These are phyloP conservation scores for Arion vulgaris DNA, from an alignment of 1,140 invertebrate species.

Conservation along the genomic window DNA sequence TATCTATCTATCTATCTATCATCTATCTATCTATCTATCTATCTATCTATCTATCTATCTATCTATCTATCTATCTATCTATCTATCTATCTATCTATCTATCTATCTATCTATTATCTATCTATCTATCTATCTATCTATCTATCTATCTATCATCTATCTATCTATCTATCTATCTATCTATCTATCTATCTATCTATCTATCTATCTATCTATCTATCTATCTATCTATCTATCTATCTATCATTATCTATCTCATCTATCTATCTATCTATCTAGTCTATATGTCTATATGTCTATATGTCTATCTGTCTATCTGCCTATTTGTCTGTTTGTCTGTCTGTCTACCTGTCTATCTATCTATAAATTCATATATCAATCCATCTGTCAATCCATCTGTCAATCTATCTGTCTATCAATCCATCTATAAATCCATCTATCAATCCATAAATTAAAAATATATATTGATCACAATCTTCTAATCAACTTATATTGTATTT, in stretches of 20 bases:
- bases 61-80: neutral
- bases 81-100: neutral
- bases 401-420: too few relatives aligned
- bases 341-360: neutral
- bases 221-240: too few relatives aligned
- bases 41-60: neutral
- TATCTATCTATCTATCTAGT: too few relatives aligned
- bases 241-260: too few relatives aligned
- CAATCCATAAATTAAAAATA: neutral
- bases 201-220: too few relatives aligned
- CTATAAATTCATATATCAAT: too few relatives aligned
- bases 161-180: conserved; percentile 1
- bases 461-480: too few relatives aligned
- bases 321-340: neutral
- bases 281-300: too few relatives aligned
- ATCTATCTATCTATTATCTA: neutral
- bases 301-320: neutral
- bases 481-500: too few relatives aligned
- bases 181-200: neutral
- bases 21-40: neutral
- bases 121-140: neutral
- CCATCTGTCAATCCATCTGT: too few relatives aligned
- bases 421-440: neutral
- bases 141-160: neutral
- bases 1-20: too few relatives aligned